A percentile compares a stretch with the other conserved stretches of the same genome.
These are phyloP conservation scores for Esox masquinongy DNA, from an alignment of 2,797 vertebrate species.

Conservation along the genomic window DNA sequence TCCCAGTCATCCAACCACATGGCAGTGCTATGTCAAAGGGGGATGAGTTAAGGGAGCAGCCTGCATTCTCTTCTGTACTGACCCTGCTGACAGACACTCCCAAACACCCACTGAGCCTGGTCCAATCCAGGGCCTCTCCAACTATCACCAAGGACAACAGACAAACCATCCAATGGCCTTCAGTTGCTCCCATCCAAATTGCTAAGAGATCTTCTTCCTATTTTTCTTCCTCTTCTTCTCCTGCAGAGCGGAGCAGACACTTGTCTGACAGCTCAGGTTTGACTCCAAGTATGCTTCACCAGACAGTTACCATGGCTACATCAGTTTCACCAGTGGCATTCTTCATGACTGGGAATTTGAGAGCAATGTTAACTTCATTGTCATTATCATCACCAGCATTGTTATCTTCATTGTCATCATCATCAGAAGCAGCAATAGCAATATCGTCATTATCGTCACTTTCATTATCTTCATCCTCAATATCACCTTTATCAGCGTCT, in stretches of 20 bases:
- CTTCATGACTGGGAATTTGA: slow-evolving; percentile 18
- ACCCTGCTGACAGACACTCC: slow-evolving; percentile 71
- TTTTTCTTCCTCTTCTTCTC: slow-evolving; percentile 53
- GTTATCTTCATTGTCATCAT: slow-evolving; percentile 12
- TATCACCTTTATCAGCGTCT: neutral
- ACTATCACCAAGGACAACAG: slow-evolving; percentile 76
- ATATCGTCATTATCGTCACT: neutral
- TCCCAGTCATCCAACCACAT: slow-evolving; percentile 65
- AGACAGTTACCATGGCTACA: slow-evolving; percentile 20
- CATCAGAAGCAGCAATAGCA: slow-evolving; percentile 20
- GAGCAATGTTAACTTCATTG: neutral
- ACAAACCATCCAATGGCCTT: slow-evolving; percentile 75
- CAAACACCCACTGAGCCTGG: slow-evolving; percentile 65
- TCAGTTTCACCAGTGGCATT: slow-evolving; percentile 34
- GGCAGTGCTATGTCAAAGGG: slow-evolving; percentile 55
- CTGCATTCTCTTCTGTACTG: slow-evolving; percentile 75
- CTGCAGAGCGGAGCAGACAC: slow-evolving; percentile 61
- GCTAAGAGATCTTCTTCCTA: slow-evolving; percentile 66
- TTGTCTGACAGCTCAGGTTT: slow-evolving; percentile 82
- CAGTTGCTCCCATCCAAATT: slow-evolving; percentile 73
- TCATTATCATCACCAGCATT: slow-evolving; percentile 34
- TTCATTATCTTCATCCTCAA: neutral
- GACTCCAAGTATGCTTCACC: slow-evolving; percentile 70
- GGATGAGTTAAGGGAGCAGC: slow-evolving; percentile 61
- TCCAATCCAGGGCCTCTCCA: slow-evolving; percentile 72